Conservation (phyloP, 2,888 invertebrate species). For the Morpho helenor region DNA sequence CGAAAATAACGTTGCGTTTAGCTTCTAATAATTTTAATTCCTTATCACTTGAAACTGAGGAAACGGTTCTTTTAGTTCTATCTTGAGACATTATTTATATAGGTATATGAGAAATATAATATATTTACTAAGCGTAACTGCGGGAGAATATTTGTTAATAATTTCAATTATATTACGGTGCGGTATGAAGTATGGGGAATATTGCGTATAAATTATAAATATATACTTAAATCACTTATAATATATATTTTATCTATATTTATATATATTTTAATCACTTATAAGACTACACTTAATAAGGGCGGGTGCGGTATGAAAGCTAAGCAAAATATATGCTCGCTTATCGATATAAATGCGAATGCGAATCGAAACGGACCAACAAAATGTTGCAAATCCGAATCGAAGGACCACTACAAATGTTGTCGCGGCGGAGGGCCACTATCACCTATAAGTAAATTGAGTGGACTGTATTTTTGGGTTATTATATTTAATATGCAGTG, state of each 20-base stretch:
- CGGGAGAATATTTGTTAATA: neutral
- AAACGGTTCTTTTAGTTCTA: neutral
- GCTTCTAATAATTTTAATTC: neutral
- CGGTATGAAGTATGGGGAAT: neutral
- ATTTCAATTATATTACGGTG: neutral
- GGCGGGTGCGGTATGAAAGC: neutral
- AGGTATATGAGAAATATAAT: neutral
- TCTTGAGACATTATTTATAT: neutral
- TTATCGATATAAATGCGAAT: neutral
- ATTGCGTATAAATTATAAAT: neutral
- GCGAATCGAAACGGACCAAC: neutral
- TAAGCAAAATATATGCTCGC: too few relatives aligned
- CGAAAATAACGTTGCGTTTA: neutral
- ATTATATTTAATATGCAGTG: too few relatives aligned
- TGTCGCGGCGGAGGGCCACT: neutral
- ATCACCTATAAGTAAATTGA: neutral
- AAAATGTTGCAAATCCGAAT: neutral
- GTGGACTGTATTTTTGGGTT: too few relatives aligned
- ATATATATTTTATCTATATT: neutral
- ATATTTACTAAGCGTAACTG: too few relatives aligned
- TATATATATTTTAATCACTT: neutral
- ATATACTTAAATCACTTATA: neutral
- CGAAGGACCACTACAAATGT: neutral
- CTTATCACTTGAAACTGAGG: neutral
- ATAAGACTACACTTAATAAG: neutral